Evolutionary conservation across 2,113 vertebrate genomes (phyloP).

Genomic region (Petromus typicus): DNA sequence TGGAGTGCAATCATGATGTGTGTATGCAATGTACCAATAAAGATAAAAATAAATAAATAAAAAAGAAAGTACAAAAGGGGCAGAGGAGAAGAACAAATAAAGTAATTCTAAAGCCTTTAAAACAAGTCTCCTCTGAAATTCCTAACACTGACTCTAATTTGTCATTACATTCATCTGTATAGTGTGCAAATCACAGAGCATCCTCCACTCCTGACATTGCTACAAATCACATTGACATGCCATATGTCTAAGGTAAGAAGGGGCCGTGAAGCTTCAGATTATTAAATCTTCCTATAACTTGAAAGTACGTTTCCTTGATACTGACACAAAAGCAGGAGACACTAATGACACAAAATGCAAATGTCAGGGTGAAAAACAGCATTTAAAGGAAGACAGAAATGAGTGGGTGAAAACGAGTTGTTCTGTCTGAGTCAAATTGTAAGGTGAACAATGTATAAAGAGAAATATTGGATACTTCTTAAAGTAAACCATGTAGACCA

Average conservation of each 20-base stretch:
- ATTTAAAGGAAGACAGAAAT: constrained; percentile 11
- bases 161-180: not conserved
- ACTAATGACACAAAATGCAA: constrained; percentile 42
- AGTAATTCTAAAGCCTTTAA: not conserved
- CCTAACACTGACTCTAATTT: not conserved
- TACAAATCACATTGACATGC: constrained; percentile 1
- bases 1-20: no score
- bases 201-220: not conserved
- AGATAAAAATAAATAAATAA: no score
- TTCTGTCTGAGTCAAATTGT: not conserved
- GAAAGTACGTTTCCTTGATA: constrained; percentile 24
- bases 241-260: not conserved
- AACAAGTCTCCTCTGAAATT: not conserved
- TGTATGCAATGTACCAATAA: no score
- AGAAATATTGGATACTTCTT: not conserved
- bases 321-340: not conserved
- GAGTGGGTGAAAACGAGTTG: not conserved
- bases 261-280: not conserved
- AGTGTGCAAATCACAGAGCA: not conserved
- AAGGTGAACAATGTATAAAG: not conserved
- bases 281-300: constrained; percentile 36
- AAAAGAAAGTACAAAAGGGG: not conserved
- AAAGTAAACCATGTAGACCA: not conserved
- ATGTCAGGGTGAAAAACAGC: not conserved
- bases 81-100: not conserved